These are phyloP conservation scores for Tenodera sinensis DNA, from an alignment of 2,888 invertebrate genomes.

Conservation along the genomic window DNA sequence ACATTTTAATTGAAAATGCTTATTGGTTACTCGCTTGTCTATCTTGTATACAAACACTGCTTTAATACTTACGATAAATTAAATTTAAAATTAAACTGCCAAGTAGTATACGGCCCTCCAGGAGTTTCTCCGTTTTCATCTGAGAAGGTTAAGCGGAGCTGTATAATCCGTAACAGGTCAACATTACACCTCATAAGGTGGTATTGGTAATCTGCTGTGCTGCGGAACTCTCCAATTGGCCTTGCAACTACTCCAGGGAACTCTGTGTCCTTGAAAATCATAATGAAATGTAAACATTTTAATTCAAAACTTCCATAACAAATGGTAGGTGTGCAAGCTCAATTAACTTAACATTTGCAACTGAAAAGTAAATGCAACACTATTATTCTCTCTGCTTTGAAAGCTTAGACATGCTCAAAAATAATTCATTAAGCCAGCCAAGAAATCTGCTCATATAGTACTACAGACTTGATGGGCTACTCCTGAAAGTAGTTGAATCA, in stretches of 20 bases:
- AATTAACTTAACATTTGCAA: too few species aligned
- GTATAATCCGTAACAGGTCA: conserved; percentile 94
- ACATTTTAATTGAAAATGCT: too few species aligned
- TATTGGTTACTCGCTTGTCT: not conserved
- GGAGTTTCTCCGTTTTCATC: conserved; percentile 96
- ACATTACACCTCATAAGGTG: conserved; percentile 95
- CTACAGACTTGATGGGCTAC: too few species aligned
- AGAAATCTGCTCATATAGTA: too few species aligned
- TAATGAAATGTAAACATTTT: not conserved
- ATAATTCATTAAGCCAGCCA: too few species aligned
- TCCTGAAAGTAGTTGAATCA: too few species aligned
- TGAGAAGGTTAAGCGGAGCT: conserved; percentile 93
- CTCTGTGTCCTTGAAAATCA: conserved; percentile 79
- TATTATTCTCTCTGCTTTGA: too few species aligned
- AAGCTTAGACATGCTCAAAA: too few species aligned
- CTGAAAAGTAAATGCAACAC: too few species aligned
- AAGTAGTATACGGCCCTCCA: conserved; percentile 82
- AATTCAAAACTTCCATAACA: too few species aligned
- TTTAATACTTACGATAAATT: conserved; percentile 77
- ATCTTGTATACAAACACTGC: not conserved
- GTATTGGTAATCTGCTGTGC: conserved; percentile 90
- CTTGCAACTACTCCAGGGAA: conserved; percentile 97
- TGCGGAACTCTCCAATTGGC: conserved; percentile 92
- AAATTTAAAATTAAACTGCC: conserved; percentile 99
- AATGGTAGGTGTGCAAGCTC: too few species aligned